Base-by-base conservation (phyloP, 1,140 invertebrate genomes). In the Stratiolaelaps scimitus region DNA sequence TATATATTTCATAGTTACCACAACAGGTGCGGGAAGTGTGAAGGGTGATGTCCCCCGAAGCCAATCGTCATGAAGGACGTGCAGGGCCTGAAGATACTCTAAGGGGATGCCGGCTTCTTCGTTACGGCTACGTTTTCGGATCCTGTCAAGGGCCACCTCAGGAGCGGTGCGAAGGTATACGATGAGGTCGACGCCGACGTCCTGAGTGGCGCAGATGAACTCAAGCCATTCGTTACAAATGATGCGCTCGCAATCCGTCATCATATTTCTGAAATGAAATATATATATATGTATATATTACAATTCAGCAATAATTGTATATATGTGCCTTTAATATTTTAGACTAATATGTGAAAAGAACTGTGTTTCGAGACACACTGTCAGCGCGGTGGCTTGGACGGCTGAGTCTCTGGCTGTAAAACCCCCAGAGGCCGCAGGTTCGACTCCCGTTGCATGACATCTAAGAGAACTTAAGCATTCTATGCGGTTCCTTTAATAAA, bases 201-300 rank as follows among this genome's bases (percentile, higher is more conserved):
- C 34, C 20, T 60, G 53, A 15, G 53, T 60, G 15, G 53, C 26
- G 15, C 26, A 29, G 53, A 60, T 60, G 23, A 60, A 60, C 23
- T 60, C 53, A 15, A 26, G 34, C 53, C 53, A 60, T 60, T 60
- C 53, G 20, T 60, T 34, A 34, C 53, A 60, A 26, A 60, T 60
- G n/a, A 34, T 34, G 26, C 53, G 13, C 34, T 60, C 53, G 53
- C 53, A 60, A 29, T 60, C 53, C 2, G 53, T 60, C 53, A 60
- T 60, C 53, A 60, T 60, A 17, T 60, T 60, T 17, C 53, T 60
- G 15, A 20, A 20, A 15, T n/a, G 23, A 60, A 26, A 40, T 40
- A 40, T 6, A 40, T 40, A 40, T 40, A n/a, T n/a, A n/a, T n/a
- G n/a, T 10, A 40, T 10, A 40, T 40, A 40, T 40, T 40, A 6